These are phyloP conservation scores for Neopelma chrysocephalum DNA, from an alignment of 2,797 vertebrate genomes.

Conservation along the genomic window DNA sequence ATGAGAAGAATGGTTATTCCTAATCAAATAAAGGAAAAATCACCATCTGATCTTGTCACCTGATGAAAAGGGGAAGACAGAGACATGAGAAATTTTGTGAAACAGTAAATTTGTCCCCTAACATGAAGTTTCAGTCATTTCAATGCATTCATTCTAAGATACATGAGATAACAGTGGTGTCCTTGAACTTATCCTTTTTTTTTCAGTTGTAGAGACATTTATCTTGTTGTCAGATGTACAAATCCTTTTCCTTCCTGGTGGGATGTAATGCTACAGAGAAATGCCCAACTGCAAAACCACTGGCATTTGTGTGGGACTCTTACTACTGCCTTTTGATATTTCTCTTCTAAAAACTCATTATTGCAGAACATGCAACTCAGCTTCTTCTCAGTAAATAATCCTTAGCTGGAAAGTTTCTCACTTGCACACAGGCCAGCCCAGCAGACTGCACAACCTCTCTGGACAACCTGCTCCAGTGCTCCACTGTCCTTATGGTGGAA, in stretches of 20 bases:
- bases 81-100: neutral
- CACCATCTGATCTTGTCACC: neutral
- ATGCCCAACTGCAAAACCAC: neutral
- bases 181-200: neutral
- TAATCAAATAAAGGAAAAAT: neutral
- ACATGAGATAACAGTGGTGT: neutral
- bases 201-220: neutral
- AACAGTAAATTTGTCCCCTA: neutral
- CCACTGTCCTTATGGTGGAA: neutral
- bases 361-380: neutral
- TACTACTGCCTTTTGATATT: neutral
- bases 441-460: neutral
- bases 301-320: neutral
- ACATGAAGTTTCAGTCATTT: neutral
- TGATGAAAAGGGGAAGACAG: neutral
- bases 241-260: neutral
- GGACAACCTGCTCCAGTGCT: neutral
- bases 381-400: neutral
- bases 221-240: neutral
- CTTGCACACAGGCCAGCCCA: neutral
- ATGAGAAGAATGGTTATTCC: neutral
- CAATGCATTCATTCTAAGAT: neutral
- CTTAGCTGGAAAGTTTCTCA: neutral
- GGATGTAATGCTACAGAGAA: neutral
- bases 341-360: neutral